phyloP scores from a whole-genome alignment of 2,113 vertebrate species.

The Apteryx owenii region DNA sequence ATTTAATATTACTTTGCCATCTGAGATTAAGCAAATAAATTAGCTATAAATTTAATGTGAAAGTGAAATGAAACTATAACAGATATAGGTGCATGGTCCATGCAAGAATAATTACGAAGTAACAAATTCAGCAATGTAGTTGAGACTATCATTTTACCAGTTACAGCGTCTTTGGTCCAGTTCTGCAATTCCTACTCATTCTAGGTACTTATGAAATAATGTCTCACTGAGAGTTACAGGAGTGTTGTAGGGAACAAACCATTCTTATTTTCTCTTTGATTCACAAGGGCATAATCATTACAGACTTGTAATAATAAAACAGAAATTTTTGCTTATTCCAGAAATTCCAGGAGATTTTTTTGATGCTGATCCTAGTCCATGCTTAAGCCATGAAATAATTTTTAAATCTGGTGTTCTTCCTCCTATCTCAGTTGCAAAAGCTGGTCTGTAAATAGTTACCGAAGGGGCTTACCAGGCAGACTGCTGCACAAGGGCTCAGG shows the following conservation, averaged over 20 bases:
- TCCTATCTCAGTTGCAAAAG: background rate
- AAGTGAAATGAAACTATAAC: background rate
- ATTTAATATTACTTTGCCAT: background rate
- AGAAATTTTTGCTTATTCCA: background rate
- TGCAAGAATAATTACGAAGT: background rate
- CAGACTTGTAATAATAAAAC: background rate
- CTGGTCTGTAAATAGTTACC: background rate
- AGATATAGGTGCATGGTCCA: background rate
- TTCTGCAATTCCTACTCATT: background rate
- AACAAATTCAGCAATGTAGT: no score
- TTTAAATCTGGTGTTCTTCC: background rate
- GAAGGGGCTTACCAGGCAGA: accelerated
- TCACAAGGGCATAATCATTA: background rate
- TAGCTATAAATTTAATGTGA: background rate
- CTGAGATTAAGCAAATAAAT: conserved; percentile 21
- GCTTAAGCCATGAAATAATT: background rate
- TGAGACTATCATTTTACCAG: background rate
- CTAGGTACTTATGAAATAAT: background rate
- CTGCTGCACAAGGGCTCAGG: background rate
- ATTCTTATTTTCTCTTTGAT: background rate
- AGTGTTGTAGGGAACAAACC: background rate
- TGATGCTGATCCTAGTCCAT: accelerated
- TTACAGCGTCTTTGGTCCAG: accelerated
- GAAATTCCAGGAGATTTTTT: background rate
- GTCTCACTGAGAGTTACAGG: background rate